Base-by-base conservation (phyloP, 2,888 invertebrate species). In the Philopedon plagiatum region DNA sequence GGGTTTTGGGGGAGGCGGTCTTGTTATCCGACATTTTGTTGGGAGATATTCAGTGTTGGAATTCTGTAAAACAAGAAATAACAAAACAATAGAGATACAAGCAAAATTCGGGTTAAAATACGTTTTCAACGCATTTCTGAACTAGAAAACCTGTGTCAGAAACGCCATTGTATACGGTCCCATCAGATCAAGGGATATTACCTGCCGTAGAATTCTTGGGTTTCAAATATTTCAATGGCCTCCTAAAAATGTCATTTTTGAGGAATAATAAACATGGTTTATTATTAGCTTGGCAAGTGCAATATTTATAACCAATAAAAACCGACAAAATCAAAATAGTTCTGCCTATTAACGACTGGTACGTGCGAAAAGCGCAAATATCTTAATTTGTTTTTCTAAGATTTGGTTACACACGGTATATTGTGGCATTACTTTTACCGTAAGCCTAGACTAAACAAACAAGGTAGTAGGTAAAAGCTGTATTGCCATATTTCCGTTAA, bases 1-100 rank as follows among this genome's bases (percentile, higher is more conserved):
- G 74, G 95, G 94, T 85, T 94, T 94, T 70, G 92, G 91, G 78
- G 94, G 93, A 65, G 93, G 92, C 79, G 93, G 89, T 78, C 91
- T 91, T 68, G 91, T 90, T 71, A 91, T 90, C 78, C 91, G 87
- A 76, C 85, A 85, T 84, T 85, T 85, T 71, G 85, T 85, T 77
- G 85, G 84, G 76, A 83, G 69, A 79, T 85, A 86, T 77, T 85
- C 85, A 46, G 86, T 85, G 77, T 85, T 85, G 73, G 80, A 81
- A 80, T 80, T 81, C 83, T 84, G 76, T n/a, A 76, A 70, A 5
- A 65, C 41, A 62, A 49, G 19, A 49, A 21, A 49, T n/a, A n/a
- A n/a, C n/a, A n/a, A n/a, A n/a, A n/a, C n/a, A n/a, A n/a, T n/a
- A n/a, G n/a, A n/a, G n/a, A n/a, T n/a, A n/a, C n/a, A n/a, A n/a